A percentile compares a stretch with the other conserved stretches of the same genome.
Evolutionary conservation across 1,140 invertebrate species (phyloP).

Genomic region (Arctopsyche grandis): DNA sequence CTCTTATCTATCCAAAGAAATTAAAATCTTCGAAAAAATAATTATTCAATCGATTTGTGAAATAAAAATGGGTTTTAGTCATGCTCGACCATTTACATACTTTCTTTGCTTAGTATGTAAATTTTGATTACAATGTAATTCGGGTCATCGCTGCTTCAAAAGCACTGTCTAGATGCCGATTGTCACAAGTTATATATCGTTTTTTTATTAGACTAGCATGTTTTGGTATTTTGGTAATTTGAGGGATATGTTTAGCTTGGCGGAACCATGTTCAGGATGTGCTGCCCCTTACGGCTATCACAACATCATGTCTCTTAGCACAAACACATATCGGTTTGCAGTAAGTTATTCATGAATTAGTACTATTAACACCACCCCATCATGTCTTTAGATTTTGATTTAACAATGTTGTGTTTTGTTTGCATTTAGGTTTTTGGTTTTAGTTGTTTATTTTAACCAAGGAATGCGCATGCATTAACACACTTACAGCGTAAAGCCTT

Average conservation of each 20-base stretch:
- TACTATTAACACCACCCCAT: not conserved
- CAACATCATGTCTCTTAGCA: constrained; percentile 90
- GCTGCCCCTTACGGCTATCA: constrained; percentile 93
- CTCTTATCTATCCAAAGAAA: no score
- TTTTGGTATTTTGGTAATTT: constrained; percentile 24
- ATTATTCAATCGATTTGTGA: no score
- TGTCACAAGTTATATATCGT: no score
- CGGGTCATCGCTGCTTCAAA: no score
- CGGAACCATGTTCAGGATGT: constrained; percentile 83
- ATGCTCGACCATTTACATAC: no score
- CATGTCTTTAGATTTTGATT: not conserved
- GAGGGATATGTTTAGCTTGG: constrained; percentile 68
- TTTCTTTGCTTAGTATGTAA: no score
- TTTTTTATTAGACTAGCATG: not conserved
- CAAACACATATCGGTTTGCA: constrained; percentile 73
- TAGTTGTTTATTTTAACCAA: not conserved
- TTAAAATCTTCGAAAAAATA: no score
- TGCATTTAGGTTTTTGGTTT: constrained; percentile 18
- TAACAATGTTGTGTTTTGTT: not conserved
- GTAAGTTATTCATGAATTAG: constrained; percentile 56
- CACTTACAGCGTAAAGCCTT: no score
- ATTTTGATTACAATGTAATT: no score
- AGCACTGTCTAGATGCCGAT: no score
- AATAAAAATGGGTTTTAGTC: no score
- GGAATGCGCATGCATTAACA: no score